Evolutionary conservation across 2,888 invertebrate species (phyloP), one percentile per base, ranked within the genome.

Genomic region (Cephonodes hylas): DNA sequence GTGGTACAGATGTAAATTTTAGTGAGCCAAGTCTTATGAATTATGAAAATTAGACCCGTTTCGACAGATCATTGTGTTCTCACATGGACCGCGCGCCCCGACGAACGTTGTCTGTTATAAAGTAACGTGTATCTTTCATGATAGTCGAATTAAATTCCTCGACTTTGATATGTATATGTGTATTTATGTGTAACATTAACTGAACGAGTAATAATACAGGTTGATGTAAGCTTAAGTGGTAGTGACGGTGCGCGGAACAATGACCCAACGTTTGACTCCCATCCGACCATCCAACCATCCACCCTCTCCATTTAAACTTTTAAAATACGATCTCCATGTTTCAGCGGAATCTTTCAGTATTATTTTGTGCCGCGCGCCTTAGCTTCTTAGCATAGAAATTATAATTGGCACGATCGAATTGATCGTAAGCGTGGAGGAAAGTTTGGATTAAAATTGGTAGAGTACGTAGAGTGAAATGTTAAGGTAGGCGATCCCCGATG

Each of bases 121-220:
- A 82, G 73, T 86, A 84, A 83, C 80, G 73, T 80, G 76, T 80
- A 81, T 81, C 77, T 84, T 81, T 86, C 86, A 79, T 83, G 82
- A 86, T 89, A 88, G 83, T 81, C 79, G 74, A 76, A 73, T 79
- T 38, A n/a, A 38, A 78, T 76, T 76, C 84, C 81, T 86, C 76
- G 74, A 84, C 80, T 82, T 88, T 88, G 83, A 86, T 73, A 80
- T 88, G 87, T 89, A 86, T 85, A 83, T 86, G 87, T 89, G 84
- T 89, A 86, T 86, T 83, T 79, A 83, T 59, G 84, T 77, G 82
- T 81, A 74, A 70, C 74, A 74, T 62, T 58, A 76, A 69, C 67
- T 69, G 66, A 71, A 70, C 59, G 69, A 73, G 71, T 84, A 83
- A 79, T 48, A 77, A 80, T 76, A 83, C 80, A 80, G 80, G 76